Conservation (phyloP, 2,797 vertebrate species). For the Moxostoma hubbsi region DNA sequence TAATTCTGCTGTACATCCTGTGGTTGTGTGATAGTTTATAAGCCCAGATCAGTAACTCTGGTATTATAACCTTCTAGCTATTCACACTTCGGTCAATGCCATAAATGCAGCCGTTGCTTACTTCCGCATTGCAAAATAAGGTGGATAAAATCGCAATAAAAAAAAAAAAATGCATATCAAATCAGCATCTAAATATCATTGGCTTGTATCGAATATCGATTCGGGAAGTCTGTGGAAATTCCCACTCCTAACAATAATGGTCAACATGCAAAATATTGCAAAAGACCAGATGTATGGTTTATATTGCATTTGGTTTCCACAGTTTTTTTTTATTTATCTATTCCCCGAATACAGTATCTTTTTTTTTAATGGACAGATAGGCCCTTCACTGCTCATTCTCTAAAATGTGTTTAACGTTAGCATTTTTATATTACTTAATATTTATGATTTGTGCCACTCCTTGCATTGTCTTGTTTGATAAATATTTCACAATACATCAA, state of each 20-base stretch:
- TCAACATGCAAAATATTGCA: slow-evolving; percentile 65
- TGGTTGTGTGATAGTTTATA: too few species aligned
- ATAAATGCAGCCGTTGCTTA: too few species aligned
- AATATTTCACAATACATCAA: slow-evolving; percentile 83
- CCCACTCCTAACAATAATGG: slow-evolving; percentile 56
- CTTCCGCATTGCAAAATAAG: too few species aligned
- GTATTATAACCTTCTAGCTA: too few species aligned
- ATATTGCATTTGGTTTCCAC: slow-evolving; percentile 69
- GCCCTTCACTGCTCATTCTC: slow-evolving; percentile 47
- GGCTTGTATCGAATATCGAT: too few species aligned
- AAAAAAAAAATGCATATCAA: too few species aligned
- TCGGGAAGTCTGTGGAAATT: too few species aligned
- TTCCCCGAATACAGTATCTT: slow-evolving; percentile 45
- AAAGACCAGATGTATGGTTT: slow-evolving; percentile 60
- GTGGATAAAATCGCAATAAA: too few species aligned
- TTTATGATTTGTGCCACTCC: slow-evolving; percentile 84
- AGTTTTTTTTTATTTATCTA: slow-evolving; percentile 43
- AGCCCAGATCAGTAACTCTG: too few species aligned
- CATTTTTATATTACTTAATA: slow-evolving; percentile 79
- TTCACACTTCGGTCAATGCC: too few species aligned
- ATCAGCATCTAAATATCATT: too few species aligned
- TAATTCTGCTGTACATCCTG: too few species aligned
- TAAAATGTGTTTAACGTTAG: slow-evolving; percentile 78
- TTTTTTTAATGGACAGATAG: slow-evolving; percentile 35
- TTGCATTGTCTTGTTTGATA: slow-evolving; percentile 83